Base-by-base conservation (phyloP, 2,888 invertebrate species). In the Druceiella hillmani region DNA sequence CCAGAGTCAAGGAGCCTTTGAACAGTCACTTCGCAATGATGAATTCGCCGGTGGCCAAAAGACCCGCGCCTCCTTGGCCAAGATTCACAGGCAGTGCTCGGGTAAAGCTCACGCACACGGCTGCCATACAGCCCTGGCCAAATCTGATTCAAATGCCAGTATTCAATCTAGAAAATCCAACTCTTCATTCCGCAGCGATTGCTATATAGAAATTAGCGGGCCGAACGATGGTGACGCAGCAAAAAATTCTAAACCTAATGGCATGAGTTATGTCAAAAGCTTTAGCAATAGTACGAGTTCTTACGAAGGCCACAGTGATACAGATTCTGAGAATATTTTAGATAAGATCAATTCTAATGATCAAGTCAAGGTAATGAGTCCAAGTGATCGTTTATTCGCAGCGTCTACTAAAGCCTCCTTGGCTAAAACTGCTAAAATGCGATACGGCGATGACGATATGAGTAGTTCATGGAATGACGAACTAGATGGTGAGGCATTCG, bases 51-150 rank as follows among this genome's bases (percentile, higher is more conserved):
- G 54, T 45, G 64, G 67, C 12, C 72, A 69, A 36, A 74, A 74
- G 50, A 74, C 65, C 12, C 64, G 71, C 41, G 71, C 70, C 39
- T 71, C 72, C 33, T 59, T 74, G 44, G 71, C 73, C 49, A 75
- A 76, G 54, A 75, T 76, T 41, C 87, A 87, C 57, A 78, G 78
- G 52, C 79, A 79, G 36, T 87, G 87, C 58, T 82, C 79, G 17
- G 87, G 87, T 17, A 79, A 81, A 53, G 78, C 83, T 1, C 87
- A 87, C 56, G 87, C 84, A 7, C 78, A 81, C 49, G 86, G 86
- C 32, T 79, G 79, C 51, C 62, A 65, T 38, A 61, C 66, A 49
- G 59, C 62, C 32, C 59, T 74, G 9, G 58, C 62, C 9, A 73
- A 67, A 55, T 68, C 68, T 2, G 71, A 68, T 47, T 70, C 72